Base-by-base conservation (phyloP, 2,113 vertebrate genomes). In the Cyphomyrus plagiostoma region DNA sequence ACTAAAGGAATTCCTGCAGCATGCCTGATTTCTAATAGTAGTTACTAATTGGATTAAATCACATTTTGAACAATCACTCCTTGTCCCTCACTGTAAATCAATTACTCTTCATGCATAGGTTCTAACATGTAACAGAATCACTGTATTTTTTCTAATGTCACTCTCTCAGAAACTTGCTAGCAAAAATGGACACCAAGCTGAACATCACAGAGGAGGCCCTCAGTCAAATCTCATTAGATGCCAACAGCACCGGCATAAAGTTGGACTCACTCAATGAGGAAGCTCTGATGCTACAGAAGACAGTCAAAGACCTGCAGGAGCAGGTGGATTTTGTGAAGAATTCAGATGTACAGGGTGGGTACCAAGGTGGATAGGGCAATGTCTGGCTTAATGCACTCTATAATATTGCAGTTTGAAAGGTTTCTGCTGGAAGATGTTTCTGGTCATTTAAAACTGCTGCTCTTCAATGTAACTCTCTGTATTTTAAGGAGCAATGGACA, bases 311-410 rank as follows among this genome's bases (percentile, higher is more conserved):
- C 84, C 95, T 99, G 87, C 95, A 96, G 88, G 96, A 97, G 39
- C 98, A 98, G 90, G 94, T 99, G 2, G 97, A 99, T 93, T 97
- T 97, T 91, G 97, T 99, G 92, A 99, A 99, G 93, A 99, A 99
- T 93, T 99, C 98, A 0, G 97, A 99, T 93, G 93, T 99, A 91
- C 96, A 95, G 89, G 98, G 98, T 99, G 92, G 94, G 96, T 90
- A 49, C 42, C 1, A 6, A 23, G n/a, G 6, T 26, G n/a, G 30
- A 56, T 4, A 21, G 15, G 7, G 42, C 80, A 83, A 74, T 74
- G n/a, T 13, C n/a, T 35, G 11, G n/a, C 56, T 62, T 62, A n/a
- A 62, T n/a, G 56, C 56, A 62, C 56, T 62, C n/a, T n/a, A 62
- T 62, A 62, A n/a, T 62, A 74, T 35, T 74, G 9, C 66, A 74